Evolutionary conservation across 2,797 vertebrate species (phyloP).

Genomic region (Brachymystax lenok): DNA sequence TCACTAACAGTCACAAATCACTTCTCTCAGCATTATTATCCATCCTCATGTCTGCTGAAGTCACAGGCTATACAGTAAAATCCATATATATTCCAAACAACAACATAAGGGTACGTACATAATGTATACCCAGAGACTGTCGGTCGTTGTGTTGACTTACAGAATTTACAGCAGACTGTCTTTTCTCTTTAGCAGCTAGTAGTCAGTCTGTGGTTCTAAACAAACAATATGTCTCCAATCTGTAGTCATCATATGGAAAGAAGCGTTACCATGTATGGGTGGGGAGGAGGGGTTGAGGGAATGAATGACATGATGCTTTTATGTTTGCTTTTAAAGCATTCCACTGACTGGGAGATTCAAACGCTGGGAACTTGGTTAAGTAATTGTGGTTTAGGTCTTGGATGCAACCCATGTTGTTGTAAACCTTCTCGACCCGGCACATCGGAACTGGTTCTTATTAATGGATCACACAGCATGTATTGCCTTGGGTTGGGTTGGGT

Average conservation of each 20-base stretch:
- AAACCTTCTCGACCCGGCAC: slow-evolving; percentile 60
- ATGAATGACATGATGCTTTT: slow-evolving; percentile 23
- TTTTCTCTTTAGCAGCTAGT: background rate
- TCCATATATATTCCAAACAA: background rate
- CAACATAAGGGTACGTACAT: background rate
- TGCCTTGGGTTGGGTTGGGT: slow-evolving; percentile 32
- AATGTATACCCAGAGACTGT: background rate
- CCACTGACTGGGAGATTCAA: slow-evolving; percentile 41
- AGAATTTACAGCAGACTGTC: background rate
- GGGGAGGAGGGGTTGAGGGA: background rate
- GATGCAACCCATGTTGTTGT: slow-evolving; percentile 73
- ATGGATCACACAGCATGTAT: slow-evolving; percentile 75
- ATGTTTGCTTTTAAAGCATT: slow-evolving; percentile 19
- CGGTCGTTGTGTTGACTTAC: background rate
- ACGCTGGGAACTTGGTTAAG: slow-evolving; percentile 69
- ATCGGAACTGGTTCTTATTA: slow-evolving; percentile 83
- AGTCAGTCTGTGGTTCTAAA: slow-evolving; percentile 15
- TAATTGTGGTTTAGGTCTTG: slow-evolving; percentile 75
- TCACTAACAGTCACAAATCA: background rate
- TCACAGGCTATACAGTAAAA: background rate
- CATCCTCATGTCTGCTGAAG: background rate
- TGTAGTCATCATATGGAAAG: slow-evolving; percentile 11
- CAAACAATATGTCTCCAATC: slow-evolving; percentile 21
- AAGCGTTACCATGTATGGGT: background rate
- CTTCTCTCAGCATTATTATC: background rate